Evolutionary conservation across 2,888 invertebrate genomes (phyloP).

Genomic region (Eurois occulta): DNA sequence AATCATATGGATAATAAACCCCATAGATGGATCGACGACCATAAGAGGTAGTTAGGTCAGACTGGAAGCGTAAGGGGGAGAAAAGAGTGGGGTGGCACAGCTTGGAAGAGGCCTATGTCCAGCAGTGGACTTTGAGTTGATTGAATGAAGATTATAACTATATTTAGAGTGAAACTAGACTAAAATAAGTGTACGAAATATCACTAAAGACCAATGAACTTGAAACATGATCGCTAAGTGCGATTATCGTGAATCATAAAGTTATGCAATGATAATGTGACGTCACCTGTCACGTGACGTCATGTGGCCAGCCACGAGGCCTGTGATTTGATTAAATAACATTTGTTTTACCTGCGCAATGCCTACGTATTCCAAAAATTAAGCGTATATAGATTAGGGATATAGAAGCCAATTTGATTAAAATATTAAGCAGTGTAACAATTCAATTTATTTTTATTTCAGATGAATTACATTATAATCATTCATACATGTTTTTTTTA

Average conservation of each 20-base stretch:
- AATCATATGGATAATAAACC: not conserved
- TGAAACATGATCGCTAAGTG: slow-evolving; percentile 13
- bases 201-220: slow-evolving; percentile 22
- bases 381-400: not conserved
- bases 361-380: not conserved
- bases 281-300: too few relatives aligned
- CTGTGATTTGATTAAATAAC: not conserved
- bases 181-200: not conserved
- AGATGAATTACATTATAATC: too few relatives aligned
- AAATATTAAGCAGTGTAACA: not conserved
- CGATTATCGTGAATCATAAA: slow-evolving; percentile 14
- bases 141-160: too few relatives aligned
- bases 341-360: not conserved
- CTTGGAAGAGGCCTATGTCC: not conserved
- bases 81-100: not conserved
- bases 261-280: slow-evolving; percentile 24
- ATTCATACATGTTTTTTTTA: too few relatives aligned
- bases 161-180: not conserved
- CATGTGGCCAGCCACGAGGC: not conserved
- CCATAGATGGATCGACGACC: not conserved
- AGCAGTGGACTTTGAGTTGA: not conserved
- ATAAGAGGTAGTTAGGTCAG: not conserved
- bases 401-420: not conserved
- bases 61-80: not conserved
- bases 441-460: too few relatives aligned